phyloP scores from a whole-genome alignment of 2,888 invertebrate genomes.

The Deroplatys truncata region DNA sequence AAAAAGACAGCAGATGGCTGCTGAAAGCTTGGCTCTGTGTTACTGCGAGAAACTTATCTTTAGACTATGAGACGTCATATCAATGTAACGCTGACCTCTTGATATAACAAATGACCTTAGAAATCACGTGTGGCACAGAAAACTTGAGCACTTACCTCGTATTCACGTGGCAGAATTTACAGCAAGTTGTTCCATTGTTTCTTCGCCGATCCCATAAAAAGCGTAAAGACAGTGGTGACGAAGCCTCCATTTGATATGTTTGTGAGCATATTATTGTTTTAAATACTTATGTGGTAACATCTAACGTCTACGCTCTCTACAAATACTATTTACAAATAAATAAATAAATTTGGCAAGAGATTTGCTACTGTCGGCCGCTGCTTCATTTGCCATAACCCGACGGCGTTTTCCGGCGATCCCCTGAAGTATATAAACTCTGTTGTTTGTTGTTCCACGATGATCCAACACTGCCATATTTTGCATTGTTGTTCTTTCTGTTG shows the following conservation, averaged over 20 bases:
- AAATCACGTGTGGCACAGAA: neutral
- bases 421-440: neutral
- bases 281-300: neutral
- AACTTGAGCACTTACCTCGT: neutral
- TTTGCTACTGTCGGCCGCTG: neutral
- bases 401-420: neutral
- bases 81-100: too few relatives aligned
- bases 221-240: neutral
- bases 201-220: neutral
- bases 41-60: too few relatives aligned
- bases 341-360: neutral
- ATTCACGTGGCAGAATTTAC: neutral
- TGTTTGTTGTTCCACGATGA: neutral
- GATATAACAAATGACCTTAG: too few relatives aligned
- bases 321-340: neutral
- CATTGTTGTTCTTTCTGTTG: conserved; percentile 7
- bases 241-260: neutral
- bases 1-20: too few relatives aligned
- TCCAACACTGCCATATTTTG: neutral
- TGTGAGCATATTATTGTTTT: neutral
- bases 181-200: neutral
- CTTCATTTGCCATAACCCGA: neutral
- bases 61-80: too few relatives aligned
- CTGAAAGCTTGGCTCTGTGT: too few relatives aligned
- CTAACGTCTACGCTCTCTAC: neutral